These are phyloP conservation scores for Cydia splendana DNA, from an alignment of 1,140 invertebrate genomes.

Conservation along the genomic window DNA sequence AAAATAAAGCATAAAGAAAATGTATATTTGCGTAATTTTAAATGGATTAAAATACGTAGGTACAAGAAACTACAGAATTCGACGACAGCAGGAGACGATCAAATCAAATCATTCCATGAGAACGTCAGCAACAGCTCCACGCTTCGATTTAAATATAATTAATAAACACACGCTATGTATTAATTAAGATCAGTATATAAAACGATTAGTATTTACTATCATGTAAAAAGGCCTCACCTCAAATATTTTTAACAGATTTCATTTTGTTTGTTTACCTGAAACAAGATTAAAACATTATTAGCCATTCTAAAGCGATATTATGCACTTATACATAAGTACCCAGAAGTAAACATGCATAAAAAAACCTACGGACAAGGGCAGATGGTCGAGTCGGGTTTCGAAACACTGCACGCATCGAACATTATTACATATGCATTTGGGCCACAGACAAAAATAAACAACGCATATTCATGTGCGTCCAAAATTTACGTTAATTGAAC, in stretches of 20 bases:
- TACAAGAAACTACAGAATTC: neutral
- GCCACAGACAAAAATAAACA: slow-evolving; percentile 53
- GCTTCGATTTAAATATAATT: neutral
- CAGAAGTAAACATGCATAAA: slow-evolving; percentile 42
- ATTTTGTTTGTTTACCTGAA: slow-evolving; percentile 48
- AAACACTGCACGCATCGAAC: slow-evolving; percentile 59
- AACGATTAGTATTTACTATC: slow-evolving; percentile 38
- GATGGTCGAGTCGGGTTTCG: slow-evolving; percentile 55
- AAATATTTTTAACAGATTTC: slow-evolving; percentile 37
- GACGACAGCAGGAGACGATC: neutral
- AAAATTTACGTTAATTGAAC: slow-evolving; percentile 18
- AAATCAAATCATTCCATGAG: neutral
- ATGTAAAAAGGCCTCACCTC: slow-evolving; percentile 45
- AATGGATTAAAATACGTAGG: too few relatives aligned
- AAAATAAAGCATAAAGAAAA: too few relatives aligned
- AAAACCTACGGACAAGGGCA: neutral
- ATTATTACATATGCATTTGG: slow-evolving; percentile 64
- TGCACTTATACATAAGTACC: slow-evolving; percentile 42
- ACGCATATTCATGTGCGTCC: neutral
- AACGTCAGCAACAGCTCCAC: slow-evolving; percentile 22
- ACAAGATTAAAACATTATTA: slow-evolving; percentile 42
- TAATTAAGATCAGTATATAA: neutral
- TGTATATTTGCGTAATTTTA: too few relatives aligned
- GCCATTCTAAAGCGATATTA: neutral
- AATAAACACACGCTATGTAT: neutral